Percentiles rank a stretch among this genome's conserved stretches.
phyloP scores from a whole-genome alignment of 1,140 invertebrate genomes.

The Himalopsyche phryganea region DNA sequence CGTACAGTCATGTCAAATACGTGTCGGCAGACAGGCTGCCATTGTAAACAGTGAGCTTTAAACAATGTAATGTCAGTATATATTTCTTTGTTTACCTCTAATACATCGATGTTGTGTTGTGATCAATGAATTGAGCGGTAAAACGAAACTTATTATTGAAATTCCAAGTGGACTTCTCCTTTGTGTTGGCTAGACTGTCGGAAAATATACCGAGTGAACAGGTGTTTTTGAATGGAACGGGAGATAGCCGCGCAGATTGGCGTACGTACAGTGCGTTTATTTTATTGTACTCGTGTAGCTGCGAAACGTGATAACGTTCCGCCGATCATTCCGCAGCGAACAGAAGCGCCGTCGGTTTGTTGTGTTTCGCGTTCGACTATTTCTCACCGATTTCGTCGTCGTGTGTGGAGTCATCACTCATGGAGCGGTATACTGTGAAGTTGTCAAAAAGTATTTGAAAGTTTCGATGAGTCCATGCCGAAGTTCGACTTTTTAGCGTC shows the following conservation, averaged over 20 bases:
- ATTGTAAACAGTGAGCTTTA: too few species aligned
- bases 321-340: slow-evolving; percentile 2
- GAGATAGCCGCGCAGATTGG: slow-evolving; percentile 26
- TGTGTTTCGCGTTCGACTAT: slow-evolving; percentile 7
- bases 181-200: slow-evolving; percentile 55
- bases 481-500: slow-evolving; percentile 11
- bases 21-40: slow-evolving; percentile 2
- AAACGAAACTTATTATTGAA: slow-evolving; percentile 1
- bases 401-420: background rate
- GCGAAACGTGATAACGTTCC: slow-evolving; percentile 7
- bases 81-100: too few species aligned
- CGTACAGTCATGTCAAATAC: slow-evolving; percentile 14
- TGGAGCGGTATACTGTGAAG: slow-evolving; percentile 8
- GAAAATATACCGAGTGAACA: slow-evolving; percentile 62
- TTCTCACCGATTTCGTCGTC: background rate
- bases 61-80: too few species aligned
- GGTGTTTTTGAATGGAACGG: slow-evolving; percentile 62
- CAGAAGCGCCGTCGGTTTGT: slow-evolving; percentile 5
- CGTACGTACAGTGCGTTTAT: slow-evolving; percentile 9
- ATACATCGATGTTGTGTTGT: too few species aligned
- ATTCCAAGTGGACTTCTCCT: slow-evolving; percentile 1
- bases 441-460: slow-evolving; percentile 15
- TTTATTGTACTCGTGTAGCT: slow-evolving; percentile 16
- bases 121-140: background rate
- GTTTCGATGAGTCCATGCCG: slow-evolving; percentile 1